Conservation (phyloP, 1,140 invertebrate genomes). For the Chrysoperla carnea region DNA sequence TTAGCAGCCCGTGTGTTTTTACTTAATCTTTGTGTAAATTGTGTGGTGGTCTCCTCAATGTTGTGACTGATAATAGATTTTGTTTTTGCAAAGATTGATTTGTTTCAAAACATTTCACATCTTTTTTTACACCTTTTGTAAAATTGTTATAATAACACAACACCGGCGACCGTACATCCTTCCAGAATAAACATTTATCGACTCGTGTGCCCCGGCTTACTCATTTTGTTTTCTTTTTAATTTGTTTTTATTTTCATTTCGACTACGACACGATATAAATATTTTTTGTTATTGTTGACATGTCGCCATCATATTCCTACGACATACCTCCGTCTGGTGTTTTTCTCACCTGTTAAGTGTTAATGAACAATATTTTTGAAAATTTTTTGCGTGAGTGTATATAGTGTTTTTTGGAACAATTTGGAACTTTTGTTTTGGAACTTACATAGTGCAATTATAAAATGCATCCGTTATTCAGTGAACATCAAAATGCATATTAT, state of each 20-base stretch:
- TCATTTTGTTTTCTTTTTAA: neutral
- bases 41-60: conserved; percentile 11
- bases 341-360: neutral
- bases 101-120: conserved; percentile 19
- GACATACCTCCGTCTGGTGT: neutral
- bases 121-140: neutral
- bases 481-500: conserved; percentile 58
- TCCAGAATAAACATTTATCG: neutral
- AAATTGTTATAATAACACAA: neutral
- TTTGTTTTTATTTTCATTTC: neutral
- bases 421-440: too few relatives aligned
- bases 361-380: neutral
- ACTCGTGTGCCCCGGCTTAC: too few relatives aligned
- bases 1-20: conserved; percentile 21
- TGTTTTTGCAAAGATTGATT: conserved; percentile 23
- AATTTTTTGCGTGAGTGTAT: too few relatives aligned
- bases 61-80: conserved; percentile 27
- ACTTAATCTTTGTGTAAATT: conserved; percentile 26
- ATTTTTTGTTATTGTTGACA: neutral
- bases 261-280: neutral
- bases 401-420: too few relatives aligned
- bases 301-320: neutral
- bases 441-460: neutral
- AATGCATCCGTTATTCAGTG: conserved; percentile 78
- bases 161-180: neutral